Evolutionary conservation across 1,140 invertebrate species (phyloP).

Genomic region (Amphibalanus amphitrite): DNA sequence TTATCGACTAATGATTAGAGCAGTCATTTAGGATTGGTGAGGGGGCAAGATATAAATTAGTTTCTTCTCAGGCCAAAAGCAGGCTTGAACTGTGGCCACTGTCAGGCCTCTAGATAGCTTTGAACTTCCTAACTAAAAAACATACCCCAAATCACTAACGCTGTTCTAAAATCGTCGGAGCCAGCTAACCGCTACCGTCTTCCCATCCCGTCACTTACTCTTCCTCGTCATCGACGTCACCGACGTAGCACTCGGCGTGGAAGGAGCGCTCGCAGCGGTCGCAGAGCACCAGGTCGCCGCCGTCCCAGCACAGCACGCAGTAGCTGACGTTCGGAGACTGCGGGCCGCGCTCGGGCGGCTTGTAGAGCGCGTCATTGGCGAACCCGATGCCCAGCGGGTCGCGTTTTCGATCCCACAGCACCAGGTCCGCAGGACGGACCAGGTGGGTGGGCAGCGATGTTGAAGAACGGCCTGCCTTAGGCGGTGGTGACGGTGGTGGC

Average conservation of each 20-base stretch:
- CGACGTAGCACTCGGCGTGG: background rate
- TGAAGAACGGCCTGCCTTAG: too few relatives aligned
- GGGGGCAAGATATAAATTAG: too few relatives aligned
- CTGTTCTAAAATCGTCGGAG: too few relatives aligned
- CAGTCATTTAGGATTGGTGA: too few relatives aligned
- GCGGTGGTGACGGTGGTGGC: too few relatives aligned
- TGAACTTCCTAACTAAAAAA: too few relatives aligned
- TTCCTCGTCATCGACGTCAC: background rate
- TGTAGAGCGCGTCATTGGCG: background rate
- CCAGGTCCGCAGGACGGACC: background rate
- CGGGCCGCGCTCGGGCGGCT: background rate
- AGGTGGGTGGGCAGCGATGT: background rate
- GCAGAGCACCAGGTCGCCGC: conserved; percentile 3
- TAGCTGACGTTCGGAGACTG: background rate
- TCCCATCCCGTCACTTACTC: background rate
- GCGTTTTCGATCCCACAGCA: background rate
- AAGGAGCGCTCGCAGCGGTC: background rate
- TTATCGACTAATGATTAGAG: too few relatives aligned
- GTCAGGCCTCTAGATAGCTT: too few relatives aligned
- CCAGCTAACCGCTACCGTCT: too few relatives aligned
- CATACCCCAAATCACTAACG: too few relatives aligned
- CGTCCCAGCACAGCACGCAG: conserved; percentile 3
- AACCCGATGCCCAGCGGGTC: conserved; percentile 3
- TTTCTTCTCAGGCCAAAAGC: too few relatives aligned
- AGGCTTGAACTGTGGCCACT: too few relatives aligned